Percentiles rank a stretch among this genome's conserved stretches.
Evolutionary conservation across 37 sponge, comb jelly and placozoan genomes (phyloP).

Genomic region (Cladorhizidae sp.): DNA sequence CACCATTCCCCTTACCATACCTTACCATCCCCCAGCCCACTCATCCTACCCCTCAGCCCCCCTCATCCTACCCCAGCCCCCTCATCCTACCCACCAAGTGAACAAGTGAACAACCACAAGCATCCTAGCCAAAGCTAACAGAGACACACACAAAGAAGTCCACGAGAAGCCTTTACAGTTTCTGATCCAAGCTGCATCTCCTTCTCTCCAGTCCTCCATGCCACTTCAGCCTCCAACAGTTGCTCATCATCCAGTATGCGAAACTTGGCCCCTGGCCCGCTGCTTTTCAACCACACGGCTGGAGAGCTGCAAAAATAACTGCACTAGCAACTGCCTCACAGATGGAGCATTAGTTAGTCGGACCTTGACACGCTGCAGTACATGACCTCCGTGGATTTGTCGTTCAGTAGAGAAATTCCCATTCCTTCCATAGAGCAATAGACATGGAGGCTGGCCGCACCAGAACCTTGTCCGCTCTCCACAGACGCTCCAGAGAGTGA

Average conservation of each 20-base stretch:
- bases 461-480: not conserved
- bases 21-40: no score
- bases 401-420: conserved; percentile 16
- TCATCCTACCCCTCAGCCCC: no score
- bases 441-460: conserved; percentile 3
- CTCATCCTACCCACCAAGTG: no score
- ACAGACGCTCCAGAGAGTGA: not conserved
- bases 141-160: no score
- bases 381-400: not conserved
- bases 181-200: conserved; percentile 4
- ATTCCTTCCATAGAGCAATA: conserved; percentile 33
- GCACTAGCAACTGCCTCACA: not conserved
- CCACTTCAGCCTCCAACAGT: conserved; percentile 1
- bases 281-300: conserved; percentile 20
- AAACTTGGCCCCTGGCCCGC: not conserved
- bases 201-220: conserved; percentile 7
- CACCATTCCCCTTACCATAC: no score
- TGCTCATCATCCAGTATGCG: not conserved
- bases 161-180: no score
- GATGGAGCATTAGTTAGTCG: not conserved
- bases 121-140: no score
- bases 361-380: conserved; percentile 13
- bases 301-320: conserved; percentile 25
- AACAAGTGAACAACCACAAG: no score
- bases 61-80: no score